Base-by-base conservation (phyloP, 2,888 invertebrate species). In the Synanthedon formicaeformis region DNA sequence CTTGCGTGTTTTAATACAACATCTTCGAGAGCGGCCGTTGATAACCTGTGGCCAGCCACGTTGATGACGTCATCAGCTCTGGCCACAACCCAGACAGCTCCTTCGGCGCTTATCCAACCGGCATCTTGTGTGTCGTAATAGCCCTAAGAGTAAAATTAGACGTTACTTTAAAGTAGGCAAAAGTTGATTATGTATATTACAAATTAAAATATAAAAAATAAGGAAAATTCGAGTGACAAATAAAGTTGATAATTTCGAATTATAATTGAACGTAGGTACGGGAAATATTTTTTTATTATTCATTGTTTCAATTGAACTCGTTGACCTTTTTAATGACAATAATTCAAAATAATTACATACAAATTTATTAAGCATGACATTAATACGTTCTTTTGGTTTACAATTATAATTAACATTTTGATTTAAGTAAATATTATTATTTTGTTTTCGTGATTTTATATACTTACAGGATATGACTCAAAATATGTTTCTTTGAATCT, bases 61-160 rank as follows among this genome's bases (percentile, higher is more conserved):
- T 98, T 98, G 65, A 98, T 97, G 56, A 96, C 94, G 78, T 98
- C 98, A 81, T 98, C 98, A 56, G 95, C 96, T 40, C 98, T 89
- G 0, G 97, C 94, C 52, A 96, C 95, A 12, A 98, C 96, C 79
- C 93, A 96, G 2, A 98, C 89, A 53, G 94, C 94, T 0, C 96
- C 96, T 60, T 92, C 91, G 53, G 92, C 90, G 68, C 96, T 96
- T 54, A 91, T 89, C 76, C 93, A 95, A 0, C 97, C 98, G 0
- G 96, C 96, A 72, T 98, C 98, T 94, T 97, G 97, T 0, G 97
- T 97, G 69, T 97, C 97, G 71, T 98, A 96, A 76, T 91, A 96
- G 3, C 95, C 95, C 95, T 95, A 66, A 14, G 14, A 13, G n/a
- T 13, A 6, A 1, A 2, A n/a, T 3, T 45, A 13, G 4, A 13